Percentiles rank a stretch among this genome's conserved stretches.
Conservation (phyloP, 2,888 invertebrate species). For the Agrypnus murinus region DNA sequence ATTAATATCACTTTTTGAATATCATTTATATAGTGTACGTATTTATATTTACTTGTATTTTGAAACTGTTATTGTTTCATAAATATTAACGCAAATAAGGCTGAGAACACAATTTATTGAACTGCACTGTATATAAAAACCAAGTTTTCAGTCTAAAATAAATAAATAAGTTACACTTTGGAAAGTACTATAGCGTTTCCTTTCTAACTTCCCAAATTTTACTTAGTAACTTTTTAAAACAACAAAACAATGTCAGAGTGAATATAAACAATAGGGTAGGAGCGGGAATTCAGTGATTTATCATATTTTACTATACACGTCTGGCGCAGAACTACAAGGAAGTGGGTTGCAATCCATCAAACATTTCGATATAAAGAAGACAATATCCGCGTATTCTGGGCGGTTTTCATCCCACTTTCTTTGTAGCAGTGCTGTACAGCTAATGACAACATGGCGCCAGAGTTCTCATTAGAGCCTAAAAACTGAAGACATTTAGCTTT, state of each 20-base stretch:
- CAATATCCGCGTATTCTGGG: conserved; percentile 52
- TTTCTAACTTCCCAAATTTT: conserved; percentile 15
- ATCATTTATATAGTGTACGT: too few relatives aligned
- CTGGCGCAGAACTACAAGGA: conserved; percentile 55
- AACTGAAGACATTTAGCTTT: conserved; percentile 48
- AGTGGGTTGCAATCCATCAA: conserved; percentile 58
- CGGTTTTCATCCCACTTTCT: conserved; percentile 53
- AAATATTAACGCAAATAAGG: too few relatives aligned
- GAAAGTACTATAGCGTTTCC: too few relatives aligned
- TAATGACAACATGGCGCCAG: conserved; percentile 50
- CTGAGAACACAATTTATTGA: too few relatives aligned
- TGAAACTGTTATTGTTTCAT: too few relatives aligned
- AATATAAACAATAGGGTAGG: conserved; percentile 57
- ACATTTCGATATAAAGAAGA: conserved; percentile 57
- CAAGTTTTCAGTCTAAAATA: too few relatives aligned
- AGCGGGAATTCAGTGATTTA: conserved; percentile 56
- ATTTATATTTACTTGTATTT: too few relatives aligned
- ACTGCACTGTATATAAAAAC: too few relatives aligned
- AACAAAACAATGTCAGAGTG: conserved; percentile 41
- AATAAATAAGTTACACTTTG: too few relatives aligned
- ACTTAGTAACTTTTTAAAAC: conserved; percentile 23
- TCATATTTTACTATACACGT: conserved; percentile 57
- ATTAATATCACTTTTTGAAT: too few relatives aligned
- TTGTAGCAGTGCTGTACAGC: conserved; percentile 47
- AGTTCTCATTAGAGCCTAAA: conserved; percentile 44